A percentile compares a stretch with the other conserved stretches of the same genome.
phyloP scores from a whole-genome alignment of 2,797 vertebrate genomes.

The Gobio occitaniae region DNA sequence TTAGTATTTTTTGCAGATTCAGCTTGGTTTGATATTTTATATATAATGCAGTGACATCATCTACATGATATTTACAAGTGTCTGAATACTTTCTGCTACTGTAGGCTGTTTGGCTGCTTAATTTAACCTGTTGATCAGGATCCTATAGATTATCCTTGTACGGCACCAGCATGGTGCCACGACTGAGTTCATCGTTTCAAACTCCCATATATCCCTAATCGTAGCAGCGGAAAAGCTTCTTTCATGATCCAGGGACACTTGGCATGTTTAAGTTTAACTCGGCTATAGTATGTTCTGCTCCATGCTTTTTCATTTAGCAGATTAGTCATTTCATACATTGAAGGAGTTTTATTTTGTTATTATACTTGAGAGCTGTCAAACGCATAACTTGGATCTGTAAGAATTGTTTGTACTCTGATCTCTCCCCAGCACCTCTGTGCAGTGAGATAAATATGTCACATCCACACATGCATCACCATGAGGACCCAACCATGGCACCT shows the following conservation, averaged over 20 bases:
- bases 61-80: neutral
- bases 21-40: neutral
- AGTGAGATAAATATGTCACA: conserved; percentile 52
- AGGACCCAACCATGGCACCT: conserved; percentile 28
- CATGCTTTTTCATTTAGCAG: neutral
- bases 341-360: neutral
- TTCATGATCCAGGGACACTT: neutral
- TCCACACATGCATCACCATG: conserved; percentile 30
- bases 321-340: neutral
- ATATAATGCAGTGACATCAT: neutral
- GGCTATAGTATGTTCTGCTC: neutral
- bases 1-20: neutral
- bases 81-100: neutral
- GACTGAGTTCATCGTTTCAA: neutral
- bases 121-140: conserved; percentile 11
- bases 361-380: neutral
- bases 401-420: neutral
- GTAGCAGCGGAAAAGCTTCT: neutral
- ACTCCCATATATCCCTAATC: neutral
- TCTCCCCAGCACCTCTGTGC: neutral
- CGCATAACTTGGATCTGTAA: neutral
- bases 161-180: neutral
- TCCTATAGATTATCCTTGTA: neutral
- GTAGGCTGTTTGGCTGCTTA: neutral
- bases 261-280: neutral